Conservation (phyloP, 2,888 invertebrate genomes). For the Hemistola chrysoprasaria region DNA sequence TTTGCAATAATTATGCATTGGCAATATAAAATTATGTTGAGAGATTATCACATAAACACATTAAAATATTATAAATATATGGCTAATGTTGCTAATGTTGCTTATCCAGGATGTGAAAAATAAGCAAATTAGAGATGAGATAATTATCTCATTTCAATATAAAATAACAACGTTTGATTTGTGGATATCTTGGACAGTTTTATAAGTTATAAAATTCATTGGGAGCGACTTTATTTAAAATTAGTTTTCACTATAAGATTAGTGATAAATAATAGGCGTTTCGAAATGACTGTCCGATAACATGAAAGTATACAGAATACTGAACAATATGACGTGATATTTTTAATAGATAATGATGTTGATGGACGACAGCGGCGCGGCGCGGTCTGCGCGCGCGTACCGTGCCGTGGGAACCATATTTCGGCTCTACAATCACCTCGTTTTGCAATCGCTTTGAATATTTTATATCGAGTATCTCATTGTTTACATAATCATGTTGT, state of each 20-base stretch:
- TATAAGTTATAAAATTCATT: constrained; percentile 3
- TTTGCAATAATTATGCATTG: too few relatives aligned
- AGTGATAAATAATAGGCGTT: constrained; percentile 70
- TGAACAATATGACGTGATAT: constrained; percentile 80
- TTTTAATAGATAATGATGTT: constrained; percentile 81
- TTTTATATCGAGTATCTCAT: constrained; percentile 40
- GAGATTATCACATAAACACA: too few relatives aligned
- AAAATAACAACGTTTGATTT: not conserved
- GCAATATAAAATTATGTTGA: too few relatives aligned
- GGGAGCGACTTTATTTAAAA: constrained; percentile 57
- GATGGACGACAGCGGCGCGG: constrained; percentile 71
- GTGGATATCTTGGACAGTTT: not conserved
- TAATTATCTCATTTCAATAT: too few relatives aligned
- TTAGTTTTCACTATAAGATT: constrained; percentile 45
- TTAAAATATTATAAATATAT: too few relatives aligned
- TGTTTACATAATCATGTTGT: constrained; percentile 25
- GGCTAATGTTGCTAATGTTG: not conserved
- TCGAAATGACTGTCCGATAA: constrained; percentile 68
- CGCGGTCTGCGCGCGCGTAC: constrained; percentile 48
- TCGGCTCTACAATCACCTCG: constrained; percentile 62
- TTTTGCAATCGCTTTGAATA: constrained; percentile 70
- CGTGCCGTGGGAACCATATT: constrained; percentile 75
- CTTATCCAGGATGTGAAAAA: constrained; percentile 5
- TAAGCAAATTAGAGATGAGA: not conserved
- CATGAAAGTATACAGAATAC: constrained; percentile 76